Evolutionary conservation across 2,888 invertebrate genomes (phyloP).

Genomic region (Netelia virgata): DNA sequence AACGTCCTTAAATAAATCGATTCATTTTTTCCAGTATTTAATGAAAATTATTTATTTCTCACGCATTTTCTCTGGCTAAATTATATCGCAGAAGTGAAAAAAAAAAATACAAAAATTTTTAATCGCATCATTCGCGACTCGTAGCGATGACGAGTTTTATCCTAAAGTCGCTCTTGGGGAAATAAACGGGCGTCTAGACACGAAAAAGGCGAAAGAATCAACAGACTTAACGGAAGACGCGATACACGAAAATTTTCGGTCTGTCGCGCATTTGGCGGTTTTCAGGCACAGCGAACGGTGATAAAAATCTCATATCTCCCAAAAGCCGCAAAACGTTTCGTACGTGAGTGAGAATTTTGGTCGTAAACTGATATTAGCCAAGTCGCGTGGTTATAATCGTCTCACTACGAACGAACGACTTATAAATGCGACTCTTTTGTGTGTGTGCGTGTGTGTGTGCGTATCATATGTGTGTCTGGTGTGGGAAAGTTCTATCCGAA

Average conservation of each 20-base stretch:
- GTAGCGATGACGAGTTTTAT: background rate
- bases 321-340: constrained; percentile 10
- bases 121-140: background rate
- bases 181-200: constrained; percentile 8
- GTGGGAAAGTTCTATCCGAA: constrained; percentile 14
- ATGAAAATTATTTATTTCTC: background rate
- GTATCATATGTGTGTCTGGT: too few species aligned
- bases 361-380: constrained; percentile 40
- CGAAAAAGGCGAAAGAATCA: constrained; percentile 16
- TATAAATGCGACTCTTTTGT: constrained; percentile 34
- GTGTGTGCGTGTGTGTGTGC: too few species aligned
- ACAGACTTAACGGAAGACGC: background rate
- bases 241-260: constrained; percentile 23
- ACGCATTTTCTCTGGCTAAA: background rate
- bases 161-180: background rate
- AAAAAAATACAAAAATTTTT: background rate
- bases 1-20: background rate
- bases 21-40: background rate
- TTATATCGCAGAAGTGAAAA: background rate
- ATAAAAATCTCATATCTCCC: constrained; percentile 55
- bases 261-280: constrained; percentile 37
- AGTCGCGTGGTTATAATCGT: constrained; percentile 56
- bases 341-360: constrained; percentile 43
- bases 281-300: background rate
- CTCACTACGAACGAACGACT: constrained; percentile 39